Evolutionary conservation across 1,140 invertebrate species (phyloP).

Genomic region (Notospermus geniculatus): DNA sequence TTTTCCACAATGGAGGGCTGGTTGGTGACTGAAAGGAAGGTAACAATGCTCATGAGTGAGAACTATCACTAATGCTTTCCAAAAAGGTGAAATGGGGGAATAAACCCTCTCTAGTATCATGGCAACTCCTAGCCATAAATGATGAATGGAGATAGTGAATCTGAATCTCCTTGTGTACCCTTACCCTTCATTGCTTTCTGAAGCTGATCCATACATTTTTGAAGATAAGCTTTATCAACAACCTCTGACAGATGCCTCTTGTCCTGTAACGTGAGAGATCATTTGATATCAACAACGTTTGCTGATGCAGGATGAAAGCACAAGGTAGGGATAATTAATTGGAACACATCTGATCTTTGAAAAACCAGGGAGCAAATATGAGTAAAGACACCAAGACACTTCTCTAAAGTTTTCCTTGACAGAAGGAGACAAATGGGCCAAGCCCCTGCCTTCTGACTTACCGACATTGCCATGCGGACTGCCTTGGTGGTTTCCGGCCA

Average conservation of each 20-base stretch:
- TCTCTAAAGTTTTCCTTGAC: not conserved
- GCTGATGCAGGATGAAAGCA: not conserved
- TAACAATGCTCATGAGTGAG: not conserved
- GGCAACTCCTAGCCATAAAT: not conserved
- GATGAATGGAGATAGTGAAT: not conserved
- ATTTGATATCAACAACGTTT: not conserved
- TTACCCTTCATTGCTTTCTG: conserved; percentile 85
- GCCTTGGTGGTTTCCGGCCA: conserved; percentile 82
- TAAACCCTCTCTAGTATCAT: not conserved
- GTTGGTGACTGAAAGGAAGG: conserved; percentile 66
- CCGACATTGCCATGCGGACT: conserved; percentile 77
- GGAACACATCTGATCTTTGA: not conserved
- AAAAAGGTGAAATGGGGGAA: not conserved
- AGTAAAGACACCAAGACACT: not conserved
- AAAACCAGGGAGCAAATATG: not conserved
- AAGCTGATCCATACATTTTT: conserved; percentile 85
- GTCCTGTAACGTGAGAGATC: conserved; percentile 63
- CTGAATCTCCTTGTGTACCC: not conserved
- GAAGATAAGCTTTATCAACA: conserved; percentile 77
- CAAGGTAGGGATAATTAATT: not conserved
- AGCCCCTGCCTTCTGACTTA: conserved; percentile 50
- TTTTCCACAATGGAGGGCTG: conserved; percentile 88
- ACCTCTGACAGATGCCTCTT: conserved; percentile 79
- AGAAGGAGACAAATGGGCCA: not conserved
- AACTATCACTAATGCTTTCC: not conserved